These are phyloP conservation scores for Gulo gulo DNA, from an alignment of 2,113 vertebrate species.

Conservation along the genomic window DNA sequence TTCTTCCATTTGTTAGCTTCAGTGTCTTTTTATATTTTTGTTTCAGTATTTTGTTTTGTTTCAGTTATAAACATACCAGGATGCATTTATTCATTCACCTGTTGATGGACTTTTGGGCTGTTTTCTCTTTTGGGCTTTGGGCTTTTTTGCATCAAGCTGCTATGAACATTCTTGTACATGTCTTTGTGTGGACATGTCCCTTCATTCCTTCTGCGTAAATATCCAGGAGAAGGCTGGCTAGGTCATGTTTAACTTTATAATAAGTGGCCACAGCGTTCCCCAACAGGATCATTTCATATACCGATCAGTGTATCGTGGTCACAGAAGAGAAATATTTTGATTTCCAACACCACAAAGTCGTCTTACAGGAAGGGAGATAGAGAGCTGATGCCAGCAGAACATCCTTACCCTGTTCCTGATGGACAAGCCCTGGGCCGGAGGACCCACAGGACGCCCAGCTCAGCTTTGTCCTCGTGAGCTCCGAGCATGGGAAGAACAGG, in stretches of 20 bases:
- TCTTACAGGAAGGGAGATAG: background rate
- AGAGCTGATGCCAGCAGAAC: background rate
- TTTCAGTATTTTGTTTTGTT: background rate
- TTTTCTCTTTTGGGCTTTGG: accelerated
- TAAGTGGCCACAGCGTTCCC: background rate
- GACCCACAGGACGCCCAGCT: background rate
- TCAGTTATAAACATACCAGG: background rate
- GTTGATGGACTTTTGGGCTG: background rate
- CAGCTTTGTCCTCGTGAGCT: background rate
- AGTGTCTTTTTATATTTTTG: background rate
- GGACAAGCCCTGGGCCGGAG: accelerated
- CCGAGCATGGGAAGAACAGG: background rate
- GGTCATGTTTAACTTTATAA: background rate
- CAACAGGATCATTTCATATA: background rate
- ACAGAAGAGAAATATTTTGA: background rate
- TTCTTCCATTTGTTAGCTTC: background rate
- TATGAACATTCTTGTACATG: background rate
- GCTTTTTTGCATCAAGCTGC: background rate
- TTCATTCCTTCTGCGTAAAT: background rate
- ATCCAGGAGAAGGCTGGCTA: too few relatives aligned
- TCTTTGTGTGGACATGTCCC: background rate
- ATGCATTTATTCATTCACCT: background rate
- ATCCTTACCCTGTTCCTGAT: accelerated
- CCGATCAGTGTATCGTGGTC: background rate
- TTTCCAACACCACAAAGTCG: background rate